Base-by-base conservation (phyloP, 2,888 invertebrate genomes). In the Listrodromus nycthemerus region DNA sequence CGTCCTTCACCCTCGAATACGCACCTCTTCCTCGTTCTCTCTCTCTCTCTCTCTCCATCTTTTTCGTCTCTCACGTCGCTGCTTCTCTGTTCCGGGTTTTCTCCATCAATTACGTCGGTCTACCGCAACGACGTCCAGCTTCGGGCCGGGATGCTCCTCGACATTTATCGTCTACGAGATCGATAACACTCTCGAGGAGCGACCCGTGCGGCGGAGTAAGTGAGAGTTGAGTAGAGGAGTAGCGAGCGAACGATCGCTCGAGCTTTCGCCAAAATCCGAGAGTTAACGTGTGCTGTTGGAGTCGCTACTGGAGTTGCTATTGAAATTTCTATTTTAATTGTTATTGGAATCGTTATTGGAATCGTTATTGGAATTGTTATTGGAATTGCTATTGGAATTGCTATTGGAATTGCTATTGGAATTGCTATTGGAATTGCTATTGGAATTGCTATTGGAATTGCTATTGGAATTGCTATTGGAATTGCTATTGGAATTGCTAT, bases 171-270 rank as follows among this genome's bases (percentile, higher is more conserved):
- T 33, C 61, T n/a, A 27, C 21, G 19, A n/a, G 75, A 76, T 71
- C 83, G 55, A 80, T 83, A 75, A 80, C 45, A 71, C 79, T 71
- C 75, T 70, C 61, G 48, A 19, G 30, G 8, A 58, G 61, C 27
- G 24, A 69, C 58, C 10, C 27, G 58, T 27, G 33, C 16, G 48
- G 41, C 61, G 24, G 48, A 30, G 61, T 16, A 21, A 13, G 4
- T 21, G 48, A 37, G 55, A 10, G 21, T 33, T 58, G 19, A 58
- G 58, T 27, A 13, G 58, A 58, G 24, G 24, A 58, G 27, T 0
- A 58, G 48, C 16, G 48, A 45, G 45, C 10, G 1, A 66, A 37
- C 19, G 7, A 48, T n/a, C 48, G 6, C 24, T 58, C 52, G 58
- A 13, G 24, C 27, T 24, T 58, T 21, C 27, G 21, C 27, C 7